Percentiles rank a stretch among this genome's conserved stretches.
Evolutionary conservation across 1,140 invertebrate species (phyloP).

Genomic region (Neodiprion pinetum): DNA sequence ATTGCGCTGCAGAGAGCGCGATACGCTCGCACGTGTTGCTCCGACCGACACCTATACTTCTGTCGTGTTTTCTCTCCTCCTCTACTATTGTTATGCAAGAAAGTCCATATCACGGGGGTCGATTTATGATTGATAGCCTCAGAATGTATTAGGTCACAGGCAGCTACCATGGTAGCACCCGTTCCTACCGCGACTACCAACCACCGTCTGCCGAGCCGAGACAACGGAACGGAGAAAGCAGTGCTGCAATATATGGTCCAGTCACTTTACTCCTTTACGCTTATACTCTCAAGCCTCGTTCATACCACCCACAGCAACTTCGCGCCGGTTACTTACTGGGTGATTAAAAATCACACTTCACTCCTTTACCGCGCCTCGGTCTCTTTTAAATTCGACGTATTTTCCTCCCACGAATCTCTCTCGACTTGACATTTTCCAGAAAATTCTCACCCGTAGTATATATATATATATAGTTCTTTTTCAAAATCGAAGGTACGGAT

Average conservation of each 20-base stretch:
- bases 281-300: neutral
- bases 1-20: too few species aligned
- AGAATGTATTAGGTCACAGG: conserved; percentile 24
- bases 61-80: neutral
- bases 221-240: conserved; percentile 17
- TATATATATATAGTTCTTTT: too few species aligned
- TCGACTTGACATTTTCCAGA: neutral
- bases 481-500: too few species aligned
- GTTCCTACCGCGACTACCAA: conserved; percentile 9
- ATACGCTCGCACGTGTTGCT: too few species aligned
- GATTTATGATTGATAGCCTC: conserved; percentile 15
- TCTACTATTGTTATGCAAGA: conserved; percentile 12
- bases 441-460: neutral
- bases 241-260: conserved; percentile 1
- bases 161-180: conserved; percentile 44
- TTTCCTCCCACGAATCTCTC: too few species aligned
- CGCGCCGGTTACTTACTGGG: too few species aligned
- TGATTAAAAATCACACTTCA: too few species aligned
- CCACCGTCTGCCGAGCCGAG: conserved; percentile 9
- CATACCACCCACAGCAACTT: neutral
- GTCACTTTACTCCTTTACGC: conserved; percentile 9
- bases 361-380: neutral
- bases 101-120: conserved; percentile 7
- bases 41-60: too few species aligned
- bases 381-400: neutral